Base-by-base conservation (phyloP, 2,888 invertebrate genomes). In the Orchesella flavescens region DNA sequence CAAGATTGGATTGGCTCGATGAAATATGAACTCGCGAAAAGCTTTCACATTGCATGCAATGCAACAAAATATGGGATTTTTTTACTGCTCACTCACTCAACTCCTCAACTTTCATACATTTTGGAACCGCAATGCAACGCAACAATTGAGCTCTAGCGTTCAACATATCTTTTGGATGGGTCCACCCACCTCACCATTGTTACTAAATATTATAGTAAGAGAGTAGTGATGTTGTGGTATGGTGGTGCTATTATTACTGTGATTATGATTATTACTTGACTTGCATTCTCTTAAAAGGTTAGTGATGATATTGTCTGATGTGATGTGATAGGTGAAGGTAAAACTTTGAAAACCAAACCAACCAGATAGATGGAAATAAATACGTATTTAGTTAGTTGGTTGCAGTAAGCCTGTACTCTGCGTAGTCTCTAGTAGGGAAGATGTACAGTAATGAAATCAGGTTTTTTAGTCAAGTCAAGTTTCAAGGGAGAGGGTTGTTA, bases 391-490 rank as follows among this genome's bases (percentile, higher is more conserved):
- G 34, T 34, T 34, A 34, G 34, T 34, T n/a, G n/a, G n/a, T n/a
- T n/a, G n/a, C n/a, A n/a, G n/a, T n/a, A n/a, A n/a, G n/a, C n/a
- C n/a, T n/a, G n/a, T n/a, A n/a, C n/a, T n/a, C n/a, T n/a, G n/a
- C n/a, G n/a, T n/a, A n/a, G n/a, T n/a, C n/a, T n/a, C n/a, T n/a
- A 34, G 34, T 34, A 34, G 3, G 34, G 2, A 2, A 4, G 34
- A 34, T 34, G 71, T 72, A 79, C 79, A 79, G 79, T 79, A 79
- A 79, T 61, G 23, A 72, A 79, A 79, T 71, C 79, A 79, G 79
- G 79, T 79, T 79, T 79, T 79, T 77, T 19, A 15, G n/a, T n/a
- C n/a, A 34, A 34, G 34, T 34, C 34, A 2, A 34, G 34, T 74
- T 63, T 23, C 34, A 71, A 43, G 55, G 55, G 15, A 55, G 71